Conservation (phyloP, 2,888 invertebrate species). For the Thyatira batis region DNA sequence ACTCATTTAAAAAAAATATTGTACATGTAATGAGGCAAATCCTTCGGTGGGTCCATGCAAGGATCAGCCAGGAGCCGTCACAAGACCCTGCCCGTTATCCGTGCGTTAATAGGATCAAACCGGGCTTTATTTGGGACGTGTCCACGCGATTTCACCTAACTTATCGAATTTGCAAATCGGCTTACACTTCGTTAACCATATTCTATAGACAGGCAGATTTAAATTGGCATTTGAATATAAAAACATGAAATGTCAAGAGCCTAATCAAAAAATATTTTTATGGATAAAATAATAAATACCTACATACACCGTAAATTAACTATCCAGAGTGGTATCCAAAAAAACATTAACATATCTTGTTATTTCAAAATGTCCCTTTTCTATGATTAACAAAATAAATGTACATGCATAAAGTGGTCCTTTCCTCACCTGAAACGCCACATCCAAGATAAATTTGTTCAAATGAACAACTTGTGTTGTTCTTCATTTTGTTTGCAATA, state of each 20-base stretch:
- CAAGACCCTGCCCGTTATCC: constrained; percentile 74
- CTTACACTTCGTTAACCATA: constrained; percentile 77
- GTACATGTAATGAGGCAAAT: constrained; percentile 42
- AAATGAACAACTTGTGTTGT: no score
- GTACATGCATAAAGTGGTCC: no score
- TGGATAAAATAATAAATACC: no score
- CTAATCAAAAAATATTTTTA: no score
- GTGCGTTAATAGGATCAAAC: constrained; percentile 81
- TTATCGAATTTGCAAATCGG: constrained; percentile 81
- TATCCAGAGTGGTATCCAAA: no score
- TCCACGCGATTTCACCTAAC: constrained; percentile 79
- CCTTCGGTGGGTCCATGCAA: constrained; percentile 51
- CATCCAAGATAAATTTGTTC: no score
- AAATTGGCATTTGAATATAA: background rate
- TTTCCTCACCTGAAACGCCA: no score
- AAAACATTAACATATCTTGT: no score
- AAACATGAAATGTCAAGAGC: background rate
- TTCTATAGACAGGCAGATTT: constrained; percentile 12
- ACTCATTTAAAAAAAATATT: constrained; percentile 28
- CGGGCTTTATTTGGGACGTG: constrained; percentile 76
- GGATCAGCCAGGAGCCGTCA: constrained; percentile 63
- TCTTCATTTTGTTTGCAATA: no score
- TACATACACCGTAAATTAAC: no score
- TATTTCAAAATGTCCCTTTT: no score
- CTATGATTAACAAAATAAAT: no score